phyloP scores from a whole-genome alignment of 2,113 vertebrate genomes.

The Perca schrenkii region DNA sequence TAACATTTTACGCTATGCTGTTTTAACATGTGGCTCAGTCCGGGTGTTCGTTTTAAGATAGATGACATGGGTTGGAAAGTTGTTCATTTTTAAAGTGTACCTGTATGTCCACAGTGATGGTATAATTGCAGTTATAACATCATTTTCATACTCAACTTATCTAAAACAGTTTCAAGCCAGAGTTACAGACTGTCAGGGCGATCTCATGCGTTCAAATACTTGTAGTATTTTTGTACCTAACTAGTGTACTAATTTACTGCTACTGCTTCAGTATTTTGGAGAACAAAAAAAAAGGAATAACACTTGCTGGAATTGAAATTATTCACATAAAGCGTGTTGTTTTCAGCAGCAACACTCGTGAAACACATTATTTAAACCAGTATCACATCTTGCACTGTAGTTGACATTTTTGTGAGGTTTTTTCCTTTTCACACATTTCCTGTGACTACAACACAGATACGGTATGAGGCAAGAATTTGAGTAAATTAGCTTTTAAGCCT shows the following conservation, averaged over 20 bases:
- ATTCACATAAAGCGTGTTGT: neutral
- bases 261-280: too few relatives aligned
- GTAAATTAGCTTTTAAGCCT: neutral
- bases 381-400: neutral
- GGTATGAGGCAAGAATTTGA: slow-evolving; percentile 11
- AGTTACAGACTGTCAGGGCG: neutral
- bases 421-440: neutral
- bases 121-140: neutral
- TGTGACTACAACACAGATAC: neutral
- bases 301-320: neutral
- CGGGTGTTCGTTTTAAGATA: neutral
- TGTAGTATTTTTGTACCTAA: neutral
- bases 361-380: neutral
- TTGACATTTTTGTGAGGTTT: neutral
- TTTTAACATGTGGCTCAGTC: neutral
- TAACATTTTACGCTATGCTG: neutral
- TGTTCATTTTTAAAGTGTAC: slow-evolving; percentile 18
- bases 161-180: neutral
- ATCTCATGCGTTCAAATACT: neutral
- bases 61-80: neutral
- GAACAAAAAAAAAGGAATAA: too few relatives aligned
- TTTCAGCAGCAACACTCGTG: neutral
- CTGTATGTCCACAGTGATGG: neutral
- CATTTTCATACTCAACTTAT: neutral
- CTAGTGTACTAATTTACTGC: too few relatives aligned